A percentile compares a stretch with the other conserved stretches of the same genome.
These are phyloP conservation scores for Aphaenogaster floridana DNA, from an alignment of 1,140 invertebrate species.

Conservation along the genomic window DNA sequence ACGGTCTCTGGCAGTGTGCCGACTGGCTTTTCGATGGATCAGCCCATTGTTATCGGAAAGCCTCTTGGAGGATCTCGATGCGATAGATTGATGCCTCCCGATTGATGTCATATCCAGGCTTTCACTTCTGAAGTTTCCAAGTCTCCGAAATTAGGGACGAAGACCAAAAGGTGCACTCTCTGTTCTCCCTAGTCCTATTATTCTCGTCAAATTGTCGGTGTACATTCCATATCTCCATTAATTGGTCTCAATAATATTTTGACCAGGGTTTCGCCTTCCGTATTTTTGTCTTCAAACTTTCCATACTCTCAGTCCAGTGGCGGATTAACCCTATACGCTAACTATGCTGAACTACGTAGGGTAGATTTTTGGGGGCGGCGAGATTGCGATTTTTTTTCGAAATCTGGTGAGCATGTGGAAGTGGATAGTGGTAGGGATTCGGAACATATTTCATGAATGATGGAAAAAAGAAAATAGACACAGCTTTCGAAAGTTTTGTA, in stretches of 20 bases:
- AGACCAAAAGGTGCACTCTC: background rate
- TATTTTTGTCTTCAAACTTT: background rate
- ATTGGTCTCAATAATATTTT: background rate
- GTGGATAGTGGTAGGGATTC: no score
- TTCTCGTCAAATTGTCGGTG: background rate
- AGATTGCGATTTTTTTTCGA: no score
- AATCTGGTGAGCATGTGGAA: no score
- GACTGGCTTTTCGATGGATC: background rate
- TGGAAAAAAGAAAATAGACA: no score
- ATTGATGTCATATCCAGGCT: background rate
- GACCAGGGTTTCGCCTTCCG: background rate
- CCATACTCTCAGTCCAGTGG: background rate
- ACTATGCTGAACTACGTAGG: no score
- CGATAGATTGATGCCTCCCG: background rate
- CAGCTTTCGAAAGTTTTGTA: no score
- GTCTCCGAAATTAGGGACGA: background rate
- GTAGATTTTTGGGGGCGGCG: no score
- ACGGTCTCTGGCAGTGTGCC: background rate
- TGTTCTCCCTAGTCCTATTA: background rate
- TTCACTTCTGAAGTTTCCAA: background rate
- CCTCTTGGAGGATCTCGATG: background rate
- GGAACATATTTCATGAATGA: no score
- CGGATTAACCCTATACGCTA: no score
- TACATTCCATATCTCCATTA: conserved; percentile 21
- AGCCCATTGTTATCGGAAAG: conserved; percentile 16